phyloP scores from a whole-genome alignment of 2,888 invertebrate genomes.

The Scaptomyza flava region DNA sequence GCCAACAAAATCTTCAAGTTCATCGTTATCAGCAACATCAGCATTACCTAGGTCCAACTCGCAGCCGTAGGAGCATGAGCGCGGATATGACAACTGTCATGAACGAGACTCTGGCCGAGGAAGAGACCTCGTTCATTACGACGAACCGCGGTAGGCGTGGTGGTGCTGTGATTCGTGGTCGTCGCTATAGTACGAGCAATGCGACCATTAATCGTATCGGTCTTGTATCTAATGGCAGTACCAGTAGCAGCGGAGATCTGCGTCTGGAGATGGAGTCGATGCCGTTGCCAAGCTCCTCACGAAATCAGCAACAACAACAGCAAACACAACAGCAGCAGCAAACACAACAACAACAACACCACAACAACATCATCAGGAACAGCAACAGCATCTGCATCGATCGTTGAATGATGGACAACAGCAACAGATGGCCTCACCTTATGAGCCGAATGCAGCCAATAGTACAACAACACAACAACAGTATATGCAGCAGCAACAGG shows the following conservation, averaged over 20 bases:
- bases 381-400: conserved; percentile 33
- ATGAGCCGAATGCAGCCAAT: neutral
- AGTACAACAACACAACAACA: conserved; percentile 21
- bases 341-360: conserved; percentile 22
- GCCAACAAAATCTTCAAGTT: neutral
- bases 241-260: conserved; percentile 13
- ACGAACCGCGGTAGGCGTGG: neutral
- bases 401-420: conserved; percentile 3
- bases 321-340: conserved; percentile 25
- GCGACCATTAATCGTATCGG: conserved; percentile 43
- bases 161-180: conserved; percentile 65
- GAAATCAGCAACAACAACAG: conserved; percentile 26
- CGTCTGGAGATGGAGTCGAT: neutral
- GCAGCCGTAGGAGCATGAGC: conserved; percentile 41
- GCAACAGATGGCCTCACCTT: neutral
- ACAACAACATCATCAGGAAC: conserved; percentile 18
- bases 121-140: conserved; percentile 8
- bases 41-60: conserved; percentile 10
- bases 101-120: conserved; percentile 8
- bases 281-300: neutral
- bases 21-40: neutral
- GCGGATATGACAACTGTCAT: conserved; percentile 19
- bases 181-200: conserved; percentile 55
- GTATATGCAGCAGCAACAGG: conserved; percentile 35
- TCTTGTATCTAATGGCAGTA: conserved; percentile 3